Evolutionary conservation across 2,797 vertebrate genomes (phyloP), one percentile per base, ranked within the genome.

Genomic region (Tadarida brasiliensis): DNA sequence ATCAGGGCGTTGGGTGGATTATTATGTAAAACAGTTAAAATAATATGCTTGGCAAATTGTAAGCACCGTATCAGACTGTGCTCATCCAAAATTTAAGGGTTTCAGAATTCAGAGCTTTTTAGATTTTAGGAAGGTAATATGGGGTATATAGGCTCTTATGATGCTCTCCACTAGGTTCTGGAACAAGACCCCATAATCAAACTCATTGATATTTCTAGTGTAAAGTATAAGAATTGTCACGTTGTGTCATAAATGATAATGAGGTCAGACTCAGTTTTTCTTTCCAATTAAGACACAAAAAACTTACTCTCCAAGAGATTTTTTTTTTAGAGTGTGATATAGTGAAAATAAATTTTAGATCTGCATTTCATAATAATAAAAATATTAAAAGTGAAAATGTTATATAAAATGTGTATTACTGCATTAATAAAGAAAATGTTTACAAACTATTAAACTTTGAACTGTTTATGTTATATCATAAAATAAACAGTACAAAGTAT

Each of bases 381-480:
- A 84, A 59, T 47, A 59, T 26, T 88, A 28, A 74, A 67, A 76
- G 30, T 63, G 11, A 73, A 82, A 63, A 14, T 67, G 56, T 47
- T 76, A 44, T 47, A 12, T 74, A 44, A 73, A 82, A 73, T 65
- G 28, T 71, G 5, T 73, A 51, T 71, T 68, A 26, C 16, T 30
- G 12, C n/a, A 86, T 92, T 77, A 76, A 84, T 70, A 82, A 67
- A 68, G 28, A 77, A 67, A 47, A 80, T 86, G 33, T 73, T 56
- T 73, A 33, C 2, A 20, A 78, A 80, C n/a, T 67, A 49, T 71
- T 71, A 56, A 94, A 47, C 33, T 0, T 49, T 30, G 56, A 65
- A 11, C 20, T 28, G 6, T 51, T 86, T 80, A 61, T 90, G 24
- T 71, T 71, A 61, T 47, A 12, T 39, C 35, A 39, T 73, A n/a